Conservation (phyloP, 2,888 invertebrate species). For the Podotricha telesiphe region DNA sequence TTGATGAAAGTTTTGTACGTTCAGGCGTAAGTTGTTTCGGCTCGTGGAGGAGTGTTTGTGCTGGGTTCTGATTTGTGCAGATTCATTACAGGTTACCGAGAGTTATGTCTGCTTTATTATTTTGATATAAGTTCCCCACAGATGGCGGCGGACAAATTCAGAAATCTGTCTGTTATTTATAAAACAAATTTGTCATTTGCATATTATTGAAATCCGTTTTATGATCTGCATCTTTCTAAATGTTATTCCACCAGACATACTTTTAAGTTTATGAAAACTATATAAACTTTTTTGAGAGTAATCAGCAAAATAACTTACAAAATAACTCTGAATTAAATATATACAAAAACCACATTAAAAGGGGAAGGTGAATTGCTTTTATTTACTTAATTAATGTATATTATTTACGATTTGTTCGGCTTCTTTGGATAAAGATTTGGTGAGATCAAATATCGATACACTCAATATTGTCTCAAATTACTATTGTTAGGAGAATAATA, state of each 20-base stretch:
- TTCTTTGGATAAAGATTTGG: slow-evolving; percentile 68
- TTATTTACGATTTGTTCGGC: slow-evolving; percentile 78
- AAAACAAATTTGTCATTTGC: neutral
- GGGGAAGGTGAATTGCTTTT: neutral
- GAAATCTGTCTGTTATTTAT: neutral
- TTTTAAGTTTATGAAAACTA: too few species aligned
- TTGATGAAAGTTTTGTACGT: slow-evolving; percentile 41
- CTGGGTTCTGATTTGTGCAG: slow-evolving; percentile 32
- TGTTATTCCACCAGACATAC: too few species aligned
- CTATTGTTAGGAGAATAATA: slow-evolving; percentile 66
- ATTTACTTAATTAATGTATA: slow-evolving; percentile 65
- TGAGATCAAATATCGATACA: slow-evolving; percentile 76
- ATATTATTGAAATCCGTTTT: neutral
- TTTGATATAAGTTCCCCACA: slow-evolving; percentile 27
- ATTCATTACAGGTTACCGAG: slow-evolving; percentile 43
- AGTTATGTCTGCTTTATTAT: slow-evolving; percentile 37
- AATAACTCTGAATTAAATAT: neutral
- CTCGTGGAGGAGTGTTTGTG: slow-evolving; percentile 35
- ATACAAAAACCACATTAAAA: neutral
- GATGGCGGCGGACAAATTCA: slow-evolving; percentile 14
- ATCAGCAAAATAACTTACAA: too few species aligned
- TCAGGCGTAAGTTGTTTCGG: slow-evolving; percentile 38
- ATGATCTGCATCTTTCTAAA: too few species aligned
- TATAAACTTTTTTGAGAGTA: too few species aligned
- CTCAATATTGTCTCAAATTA: slow-evolving; percentile 76